Evolutionary conservation across 2,113 vertebrate species (phyloP).

Genomic region (Candoia aspera): DNA sequence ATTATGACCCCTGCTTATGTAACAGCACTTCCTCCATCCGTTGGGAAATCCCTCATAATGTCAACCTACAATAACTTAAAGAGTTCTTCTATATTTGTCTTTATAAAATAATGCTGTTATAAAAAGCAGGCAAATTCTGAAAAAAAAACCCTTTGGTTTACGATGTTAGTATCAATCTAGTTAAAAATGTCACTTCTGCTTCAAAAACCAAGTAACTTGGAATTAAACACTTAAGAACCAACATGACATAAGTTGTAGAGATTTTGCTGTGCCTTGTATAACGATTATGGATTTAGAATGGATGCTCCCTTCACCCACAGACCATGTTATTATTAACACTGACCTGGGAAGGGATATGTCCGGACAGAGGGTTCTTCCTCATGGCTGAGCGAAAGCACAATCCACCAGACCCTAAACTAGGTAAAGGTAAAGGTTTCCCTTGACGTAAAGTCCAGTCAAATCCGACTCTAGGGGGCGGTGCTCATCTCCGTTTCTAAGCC

Average conservation of each 20-base stretch:
- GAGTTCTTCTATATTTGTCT: background rate
- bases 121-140: background rate
- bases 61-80: background rate
- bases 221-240: background rate
- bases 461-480: no score
- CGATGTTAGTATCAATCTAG: background rate
- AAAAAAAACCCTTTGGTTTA: background rate
- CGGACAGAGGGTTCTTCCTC: background rate
- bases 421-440: no score
- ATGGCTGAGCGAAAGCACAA: background rate
- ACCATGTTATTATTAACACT: background rate
- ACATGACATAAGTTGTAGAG: background rate
- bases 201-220: background rate
- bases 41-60: background rate
- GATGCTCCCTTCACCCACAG: background rate
- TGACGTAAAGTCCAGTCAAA: no score
- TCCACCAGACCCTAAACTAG: background rate
- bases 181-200: background rate
- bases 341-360: background rate
- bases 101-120: background rate
- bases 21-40: no score
- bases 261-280: background rate
- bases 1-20: no score
- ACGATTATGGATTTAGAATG: background rate
- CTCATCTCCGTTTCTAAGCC: no score